Evolutionary conservation across 2,888 invertebrate species (phyloP), one percentile per base, ranked within the genome.

Genomic region (Caenorhabditis afra): DNA sequence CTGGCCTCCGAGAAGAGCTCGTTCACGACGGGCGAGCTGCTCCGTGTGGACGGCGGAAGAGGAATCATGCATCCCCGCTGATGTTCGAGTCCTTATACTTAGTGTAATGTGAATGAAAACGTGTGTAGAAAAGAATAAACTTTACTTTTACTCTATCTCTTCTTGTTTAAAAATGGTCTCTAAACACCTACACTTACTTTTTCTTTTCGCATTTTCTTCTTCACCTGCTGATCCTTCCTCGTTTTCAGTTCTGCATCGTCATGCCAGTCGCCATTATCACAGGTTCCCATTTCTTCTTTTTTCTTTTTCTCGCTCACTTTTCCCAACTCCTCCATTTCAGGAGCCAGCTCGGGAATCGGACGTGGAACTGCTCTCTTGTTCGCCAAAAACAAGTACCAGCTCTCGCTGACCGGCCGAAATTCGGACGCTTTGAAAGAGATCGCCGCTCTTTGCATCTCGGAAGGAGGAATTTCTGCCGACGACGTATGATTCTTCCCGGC

Each of bases 11-110:
- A 95, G 66, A 94, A 96, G 2, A 87, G 91, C 45, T 95, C 94
- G 85, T 97, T 95, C 90, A 95, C 95, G 4, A 98, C 98, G 10
- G 97, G 96, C 3, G 94, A 93, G 5, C 94, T 94, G 71, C 86
- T 99, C 23, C 94, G 96, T 0, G 95, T 97, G 0, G 98, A 98
- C 91, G 98, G 98, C 22, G 98, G 98, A 0, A 93, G 90, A 12
- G 87, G 87, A 61, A 86, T 89, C 70, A 87, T 87, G 83, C 86
- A 85, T 62, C 89, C 89, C 2, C 81, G 89, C 37, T 89, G 62
- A 86, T 2, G 16, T 52, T 44, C 45, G 45, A 52, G 37, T 37
- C 29, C 29, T 5, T 5, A 3, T 7, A 29, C 7, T 29, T 5
- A 7, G 29, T 29, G 4, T 29, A 3, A 5, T 7, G 7, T 3